Percentiles rank a stretch among this genome's conserved stretches.
Conservation (phyloP, 2,797 vertebrate species). For the Parotocinclus haroldoi region DNA sequence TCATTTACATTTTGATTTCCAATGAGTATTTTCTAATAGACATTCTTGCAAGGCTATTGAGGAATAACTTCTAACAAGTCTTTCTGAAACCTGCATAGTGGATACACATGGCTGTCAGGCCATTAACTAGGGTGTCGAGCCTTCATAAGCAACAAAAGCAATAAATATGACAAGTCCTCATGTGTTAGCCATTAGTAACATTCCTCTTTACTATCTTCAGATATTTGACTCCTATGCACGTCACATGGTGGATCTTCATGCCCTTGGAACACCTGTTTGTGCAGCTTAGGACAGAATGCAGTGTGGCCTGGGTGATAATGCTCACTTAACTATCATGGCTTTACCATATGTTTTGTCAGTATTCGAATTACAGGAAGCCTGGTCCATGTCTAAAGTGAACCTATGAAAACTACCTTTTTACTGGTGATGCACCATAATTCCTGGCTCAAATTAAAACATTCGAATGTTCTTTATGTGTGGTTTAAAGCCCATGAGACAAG, state of each 20-base stretch:
- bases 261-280: conserved; percentile 57
- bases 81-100: conserved; percentile 24
- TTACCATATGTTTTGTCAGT: no score
- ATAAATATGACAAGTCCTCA: conserved; percentile 46
- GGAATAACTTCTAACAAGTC: no score
- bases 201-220: conserved; percentile 46
- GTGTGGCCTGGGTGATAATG: conserved; percentile 9
- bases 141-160: conserved; percentile 35
- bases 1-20: no score
- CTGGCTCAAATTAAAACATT: no score
- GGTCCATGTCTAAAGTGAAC: no score
- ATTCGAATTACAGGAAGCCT: no score
- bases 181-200: conserved; percentile 57
- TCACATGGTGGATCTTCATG: conserved; percentile 8
- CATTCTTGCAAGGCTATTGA: conserved; percentile 30
- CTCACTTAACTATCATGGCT: no score
- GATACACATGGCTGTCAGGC: conserved; percentile 13
- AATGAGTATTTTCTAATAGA: conserved; percentile 42
- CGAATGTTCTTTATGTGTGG: no score
- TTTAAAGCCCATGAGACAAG: no score
- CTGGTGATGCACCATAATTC: no score
- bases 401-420: no score
- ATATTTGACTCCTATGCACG: conserved; percentile 62
- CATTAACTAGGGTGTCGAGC: conserved; percentile 46
- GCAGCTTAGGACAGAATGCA: conserved; percentile 42